These are phyloP conservation scores for Sinella curviseta DNA, from an alignment of 1,140 invertebrate genomes.

Conservation along the genomic window DNA sequence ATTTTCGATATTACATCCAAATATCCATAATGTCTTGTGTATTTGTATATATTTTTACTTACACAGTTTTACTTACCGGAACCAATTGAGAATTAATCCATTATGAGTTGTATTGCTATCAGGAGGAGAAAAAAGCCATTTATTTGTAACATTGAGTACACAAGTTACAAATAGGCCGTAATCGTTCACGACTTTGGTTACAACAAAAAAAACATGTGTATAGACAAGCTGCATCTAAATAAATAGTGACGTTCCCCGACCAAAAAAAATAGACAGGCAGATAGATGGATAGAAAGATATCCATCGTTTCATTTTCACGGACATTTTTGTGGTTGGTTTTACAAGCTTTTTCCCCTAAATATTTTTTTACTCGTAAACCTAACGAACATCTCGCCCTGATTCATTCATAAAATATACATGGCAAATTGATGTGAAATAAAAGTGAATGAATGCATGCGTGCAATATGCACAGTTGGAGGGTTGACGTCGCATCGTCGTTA, in stretches of 20 bases:
- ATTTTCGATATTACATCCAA: neutral
- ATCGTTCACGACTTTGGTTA: neutral
- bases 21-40: neutral
- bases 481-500: too few relatives aligned
- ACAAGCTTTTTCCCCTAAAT: neutral
- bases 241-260: neutral
- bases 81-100: constrained; percentile 23
- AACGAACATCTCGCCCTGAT: neutral
- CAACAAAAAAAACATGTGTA: neutral
- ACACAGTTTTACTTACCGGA: neutral
- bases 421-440: neutral
- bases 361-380: neutral
- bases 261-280: neutral
- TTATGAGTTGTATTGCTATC: constrained; percentile 1
- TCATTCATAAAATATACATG: constrained; percentile 22
- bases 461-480: neutral
- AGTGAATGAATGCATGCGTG: neutral
- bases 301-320: neutral
- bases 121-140: too few relatives aligned
- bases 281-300: neutral
- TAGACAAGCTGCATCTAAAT: too few relatives aligned
- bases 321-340: constrained; percentile 10
- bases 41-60: neutral
- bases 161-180: neutral
- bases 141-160: constrained; percentile 9